Percentiles rank a stretch among this genome's conserved stretches.
phyloP scores from a whole-genome alignment of 2,888 invertebrate genomes.

The Cabera pusaria region DNA sequence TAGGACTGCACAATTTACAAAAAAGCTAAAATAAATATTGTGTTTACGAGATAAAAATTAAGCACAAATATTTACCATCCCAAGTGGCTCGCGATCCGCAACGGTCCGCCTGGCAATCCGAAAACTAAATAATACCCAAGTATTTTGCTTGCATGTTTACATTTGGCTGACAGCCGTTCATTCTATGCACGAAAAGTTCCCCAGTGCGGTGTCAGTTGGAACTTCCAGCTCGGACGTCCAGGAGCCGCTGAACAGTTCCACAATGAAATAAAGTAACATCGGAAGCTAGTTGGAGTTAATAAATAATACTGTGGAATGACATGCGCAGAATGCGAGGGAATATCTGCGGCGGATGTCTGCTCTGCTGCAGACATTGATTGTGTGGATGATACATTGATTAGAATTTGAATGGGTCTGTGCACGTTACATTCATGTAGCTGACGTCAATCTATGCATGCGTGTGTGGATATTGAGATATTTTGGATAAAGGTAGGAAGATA shows the following conservation, averaged over 20 bases:
- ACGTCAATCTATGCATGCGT: too few species aligned
- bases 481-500: too few species aligned
- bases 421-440: too few species aligned
- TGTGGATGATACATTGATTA: conserved; percentile 55
- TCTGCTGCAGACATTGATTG: conserved; percentile 44
- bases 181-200: conserved; percentile 81
- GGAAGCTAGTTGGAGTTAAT: conserved; percentile 82
- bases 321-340: conserved; percentile 71
- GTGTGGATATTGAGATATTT: too few species aligned
- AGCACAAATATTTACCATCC: background rate
- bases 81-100: conserved; percentile 14
- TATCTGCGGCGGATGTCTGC: conserved; percentile 70
- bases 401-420: conserved; percentile 26
- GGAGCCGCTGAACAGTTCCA: conserved; percentile 69
- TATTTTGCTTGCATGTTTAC: conserved; percentile 70
- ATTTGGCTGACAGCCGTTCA: conserved; percentile 76
- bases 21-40: too few species aligned
- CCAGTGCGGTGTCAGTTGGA: conserved; percentile 70
- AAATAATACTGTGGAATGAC: conserved; percentile 80
- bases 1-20: too few species aligned
- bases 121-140: conserved; percentile 63
- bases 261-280: conserved; percentile 82
- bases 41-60: too few species aligned
- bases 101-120: conserved; percentile 36
- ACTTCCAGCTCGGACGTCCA: conserved; percentile 74